Conservation (phyloP, 2,888 invertebrate genomes). For the Phengaris alcon region DNA sequence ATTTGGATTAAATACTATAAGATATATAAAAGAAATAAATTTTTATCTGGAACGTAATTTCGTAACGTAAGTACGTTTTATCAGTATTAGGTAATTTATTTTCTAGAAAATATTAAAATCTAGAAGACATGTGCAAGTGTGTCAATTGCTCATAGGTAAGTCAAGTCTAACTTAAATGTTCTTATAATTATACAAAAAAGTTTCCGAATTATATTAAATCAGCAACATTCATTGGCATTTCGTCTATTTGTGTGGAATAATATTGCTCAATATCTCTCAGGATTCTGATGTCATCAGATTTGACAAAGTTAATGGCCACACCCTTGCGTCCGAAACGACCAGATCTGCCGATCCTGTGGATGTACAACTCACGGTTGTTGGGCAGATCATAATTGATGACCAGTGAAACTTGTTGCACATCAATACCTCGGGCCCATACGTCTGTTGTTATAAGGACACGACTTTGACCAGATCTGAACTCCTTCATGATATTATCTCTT, state of each 20-base stretch:
- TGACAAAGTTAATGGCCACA: conserved; percentile 99
- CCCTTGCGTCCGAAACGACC: conserved; percentile 99
- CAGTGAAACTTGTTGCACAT: conserved; percentile 99
- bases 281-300: conserved; percentile 99
- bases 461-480: conserved; percentile 95
- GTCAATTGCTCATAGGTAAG: not conserved
- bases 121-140: conserved; percentile 54
- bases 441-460: conserved; percentile 98
- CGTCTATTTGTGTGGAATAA: conserved; percentile 99
- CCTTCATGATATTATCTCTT: conserved; percentile 99
- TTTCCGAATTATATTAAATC: conserved; percentile 84
- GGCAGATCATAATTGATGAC: conserved; percentile 99
- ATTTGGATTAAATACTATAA: no score
- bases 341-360: conserved; percentile 98
- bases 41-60: no score
- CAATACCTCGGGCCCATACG: conserved; percentile 99
- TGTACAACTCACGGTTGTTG: conserved; percentile 99
- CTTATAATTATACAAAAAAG: not conserved
- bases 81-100: conserved; percentile 45
- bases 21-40: no score
- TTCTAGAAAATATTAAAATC: conserved; percentile 18
- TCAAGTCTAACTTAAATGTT: not conserved
- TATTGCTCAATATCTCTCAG: conserved; percentile 99
- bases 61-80: no score
- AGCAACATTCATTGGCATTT: conserved; percentile 99